phyloP scores from a whole-genome alignment of 2,113 vertebrate genomes.

The Mungos mungo region DNA sequence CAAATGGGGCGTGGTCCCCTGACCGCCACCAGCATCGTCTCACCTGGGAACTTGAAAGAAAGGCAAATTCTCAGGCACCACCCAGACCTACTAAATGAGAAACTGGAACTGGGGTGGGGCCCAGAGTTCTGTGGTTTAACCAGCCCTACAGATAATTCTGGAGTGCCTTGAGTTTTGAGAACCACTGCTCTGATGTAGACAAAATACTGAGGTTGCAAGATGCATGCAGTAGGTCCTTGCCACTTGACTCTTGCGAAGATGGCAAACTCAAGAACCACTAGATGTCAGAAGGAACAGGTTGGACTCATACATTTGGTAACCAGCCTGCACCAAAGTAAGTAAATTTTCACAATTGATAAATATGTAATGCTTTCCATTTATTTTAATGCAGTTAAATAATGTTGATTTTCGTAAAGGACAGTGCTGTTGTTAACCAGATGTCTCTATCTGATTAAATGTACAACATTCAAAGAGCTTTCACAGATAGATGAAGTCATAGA shows the following conservation, averaged over 20 bases:
- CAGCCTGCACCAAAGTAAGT: background rate
- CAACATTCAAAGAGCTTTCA: background rate
- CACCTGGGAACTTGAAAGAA: background rate
- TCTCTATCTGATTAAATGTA: background rate
- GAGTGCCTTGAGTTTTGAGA: fast-evolving
- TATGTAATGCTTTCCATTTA: background rate
- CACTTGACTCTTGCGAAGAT: too few relatives aligned
- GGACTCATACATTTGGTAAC: background rate
- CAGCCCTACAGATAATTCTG: background rate
- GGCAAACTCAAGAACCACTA: background rate
- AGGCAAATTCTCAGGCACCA: background rate
- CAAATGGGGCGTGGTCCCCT: fast-evolving
- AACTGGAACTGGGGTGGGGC: background rate
- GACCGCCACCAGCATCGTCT: background rate
- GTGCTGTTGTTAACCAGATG: background rate
- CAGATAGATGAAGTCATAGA: background rate
- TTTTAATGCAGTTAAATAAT: background rate
- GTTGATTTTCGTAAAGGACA: background rate
- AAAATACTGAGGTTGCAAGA: too few relatives aligned
- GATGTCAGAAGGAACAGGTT: too few relatives aligned
- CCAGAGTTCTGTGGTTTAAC: background rate
- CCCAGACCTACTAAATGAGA: background rate
- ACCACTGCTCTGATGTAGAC: background rate
- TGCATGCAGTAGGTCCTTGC: fast-evolving
- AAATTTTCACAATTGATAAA: background rate